Conservation (phyloP, 37 sponge, comb jelly and placozoan genomes). For the Aplysina aerophoba region DNA sequence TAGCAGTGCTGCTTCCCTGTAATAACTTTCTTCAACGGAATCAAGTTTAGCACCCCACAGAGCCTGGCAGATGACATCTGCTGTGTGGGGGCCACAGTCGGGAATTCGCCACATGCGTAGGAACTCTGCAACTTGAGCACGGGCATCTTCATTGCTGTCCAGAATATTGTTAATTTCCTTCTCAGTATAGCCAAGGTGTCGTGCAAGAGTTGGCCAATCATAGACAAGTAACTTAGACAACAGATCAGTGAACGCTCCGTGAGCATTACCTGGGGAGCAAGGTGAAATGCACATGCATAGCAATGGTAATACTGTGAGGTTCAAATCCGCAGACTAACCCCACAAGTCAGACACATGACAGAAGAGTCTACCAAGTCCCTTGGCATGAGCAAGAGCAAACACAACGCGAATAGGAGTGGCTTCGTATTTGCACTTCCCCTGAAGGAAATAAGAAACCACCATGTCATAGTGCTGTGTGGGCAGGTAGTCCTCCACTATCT, state of each 20-base stretch:
- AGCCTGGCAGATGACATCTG: not conserved
- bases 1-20: not conserved
- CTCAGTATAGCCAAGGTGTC: slow-evolving; percentile 14
- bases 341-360: slow-evolving; percentile 9
- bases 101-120: not conserved
- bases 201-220: slow-evolving; percentile 18
- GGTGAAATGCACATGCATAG: no score
- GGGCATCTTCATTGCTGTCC: not conserved
- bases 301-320: not conserved
- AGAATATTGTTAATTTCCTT: not conserved
- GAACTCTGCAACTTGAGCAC: not conserved
- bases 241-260: not conserved
- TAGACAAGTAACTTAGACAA: not conserved
- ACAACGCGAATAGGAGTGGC: not conserved
- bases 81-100: slow-evolving; percentile 8
- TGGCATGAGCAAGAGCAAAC: not conserved
- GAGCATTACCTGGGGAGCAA: not conserved
- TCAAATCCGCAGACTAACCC: not conserved
- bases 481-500: not conserved
- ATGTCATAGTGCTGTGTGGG: not conserved
- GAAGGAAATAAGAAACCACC: not conserved
- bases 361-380: slow-evolving; percentile 15
- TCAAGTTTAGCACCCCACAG: not conserved
- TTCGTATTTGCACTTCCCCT: not conserved
- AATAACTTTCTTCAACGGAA: not conserved